phyloP scores from a whole-genome alignment of 2,113 vertebrate genomes.

The Puma concolor region DNA sequence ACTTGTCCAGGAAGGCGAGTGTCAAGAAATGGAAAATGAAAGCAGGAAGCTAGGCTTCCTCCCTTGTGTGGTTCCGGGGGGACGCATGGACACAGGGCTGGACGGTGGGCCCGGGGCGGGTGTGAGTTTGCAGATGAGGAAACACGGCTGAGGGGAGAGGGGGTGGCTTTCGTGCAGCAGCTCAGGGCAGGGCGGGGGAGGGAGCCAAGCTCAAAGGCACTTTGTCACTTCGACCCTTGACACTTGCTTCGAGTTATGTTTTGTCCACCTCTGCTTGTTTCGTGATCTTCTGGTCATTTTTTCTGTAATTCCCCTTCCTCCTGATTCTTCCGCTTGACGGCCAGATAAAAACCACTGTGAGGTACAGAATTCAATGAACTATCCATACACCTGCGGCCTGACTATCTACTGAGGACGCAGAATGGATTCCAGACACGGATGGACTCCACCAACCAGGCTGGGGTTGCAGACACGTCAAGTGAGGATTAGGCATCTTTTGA shows the following conservation, averaged over 20 bases:
- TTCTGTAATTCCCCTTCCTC: not conserved
- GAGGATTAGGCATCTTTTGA: not conserved
- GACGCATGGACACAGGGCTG: not conserved
- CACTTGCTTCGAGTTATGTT: not conserved
- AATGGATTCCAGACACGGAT: accelerated
- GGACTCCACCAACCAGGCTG: accelerated
- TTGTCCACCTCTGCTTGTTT: not conserved
- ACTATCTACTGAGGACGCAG: no score
- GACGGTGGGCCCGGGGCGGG: not conserved
- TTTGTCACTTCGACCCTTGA: not conserved
- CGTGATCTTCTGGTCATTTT: not conserved
- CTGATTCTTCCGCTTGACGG: not conserved
- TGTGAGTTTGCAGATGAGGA: not conserved
- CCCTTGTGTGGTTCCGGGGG: not conserved
- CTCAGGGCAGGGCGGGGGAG: not conserved
- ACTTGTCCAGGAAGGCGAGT: not conserved
- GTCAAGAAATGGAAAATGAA: not conserved
- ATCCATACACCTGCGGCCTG: accelerated
- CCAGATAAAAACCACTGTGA: not conserved
- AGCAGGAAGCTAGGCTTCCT: not conserved
- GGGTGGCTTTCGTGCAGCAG: not conserved
- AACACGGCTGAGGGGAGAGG: not conserved
- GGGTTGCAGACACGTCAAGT: accelerated
- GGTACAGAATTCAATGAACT: not conserved
- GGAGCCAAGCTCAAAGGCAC: no score